Evolutionary conservation across 2,888 invertebrate genomes (phyloP).

Genomic region (Rotaria socialis): DNA sequence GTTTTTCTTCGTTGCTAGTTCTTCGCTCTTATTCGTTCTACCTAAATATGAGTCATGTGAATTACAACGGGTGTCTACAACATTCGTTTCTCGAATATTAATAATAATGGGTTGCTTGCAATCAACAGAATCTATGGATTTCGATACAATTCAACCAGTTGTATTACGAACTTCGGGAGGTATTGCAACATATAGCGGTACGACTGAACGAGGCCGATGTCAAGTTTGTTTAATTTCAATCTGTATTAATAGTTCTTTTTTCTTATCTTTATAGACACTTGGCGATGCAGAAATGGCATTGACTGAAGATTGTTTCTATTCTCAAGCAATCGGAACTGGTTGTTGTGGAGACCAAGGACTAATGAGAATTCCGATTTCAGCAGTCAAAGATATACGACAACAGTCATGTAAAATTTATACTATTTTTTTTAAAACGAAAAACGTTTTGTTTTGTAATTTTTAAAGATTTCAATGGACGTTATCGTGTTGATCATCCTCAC

Average conservation of each 20-base stretch:
- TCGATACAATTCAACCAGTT: background rate
- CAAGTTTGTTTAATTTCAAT: background rate
- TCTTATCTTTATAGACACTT: background rate
- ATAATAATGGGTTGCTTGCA: background rate
- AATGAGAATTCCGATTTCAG: background rate
- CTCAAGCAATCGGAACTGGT: background rate
- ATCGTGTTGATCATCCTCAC: background rate
- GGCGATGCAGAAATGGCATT: constrained; percentile 2
- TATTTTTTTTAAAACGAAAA: too few relatives aligned
- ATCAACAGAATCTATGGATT: background rate
- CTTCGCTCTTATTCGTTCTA: background rate
- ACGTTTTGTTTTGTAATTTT: too few relatives aligned
- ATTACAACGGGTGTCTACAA: background rate
- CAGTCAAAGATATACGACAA: background rate
- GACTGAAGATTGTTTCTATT: background rate
- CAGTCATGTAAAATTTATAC: background rate
- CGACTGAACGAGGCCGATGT: background rate
- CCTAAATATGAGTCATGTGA: background rate
- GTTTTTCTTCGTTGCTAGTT: background rate
- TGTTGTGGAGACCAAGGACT: background rate
- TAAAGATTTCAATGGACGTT: background rate
- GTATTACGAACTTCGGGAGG: background rate
- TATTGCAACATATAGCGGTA: background rate
- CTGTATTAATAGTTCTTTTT: background rate
- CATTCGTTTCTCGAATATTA: background rate